Base-by-base conservation (phyloP, 1,140 invertebrate species). In the Hyphantria cunea region DNA sequence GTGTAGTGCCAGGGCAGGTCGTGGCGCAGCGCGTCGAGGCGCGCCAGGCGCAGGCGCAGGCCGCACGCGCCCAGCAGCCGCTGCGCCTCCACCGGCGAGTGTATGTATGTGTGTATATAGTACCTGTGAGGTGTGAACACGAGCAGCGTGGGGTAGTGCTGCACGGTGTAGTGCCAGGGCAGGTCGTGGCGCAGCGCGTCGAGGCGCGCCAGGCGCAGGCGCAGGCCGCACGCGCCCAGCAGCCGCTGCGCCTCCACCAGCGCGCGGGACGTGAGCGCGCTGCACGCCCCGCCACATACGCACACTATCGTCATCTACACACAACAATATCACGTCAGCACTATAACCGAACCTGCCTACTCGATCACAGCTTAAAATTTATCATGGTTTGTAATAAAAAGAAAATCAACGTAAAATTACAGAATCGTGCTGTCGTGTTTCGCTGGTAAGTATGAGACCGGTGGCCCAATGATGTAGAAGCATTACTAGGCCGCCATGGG, bases 1-100 rank as follows among this genome's bases (percentile, higher is more conserved):
- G 94, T 95, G 82, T 94, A 96, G 77, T 95, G 93, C 95, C 95
- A 96, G 2, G 95, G 95, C 53, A 97, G 89, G 89, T 96, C 95
- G 89, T 97, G 96, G 0, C 92, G 92, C 71, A 96, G 94, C 11
- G 94, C 95, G 89, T 97, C 95, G n/a, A 97, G 92, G 45, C 95
- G 92, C 10, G 93, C 93, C 74, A 96, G 94, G 44, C 84, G 70
- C 49, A 68, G 66, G 17, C 45, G 66, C 59, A 82, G 66, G n/a
- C 82, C 83, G 68, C 80, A 77, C 12, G n/a, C n/a, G n/a, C n/a
- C n/a, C n/a, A n/a, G n/a, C n/a, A n/a, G n/a, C n/a, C n/a, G n/a
- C n/a, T n/a, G n/a, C 11, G 76, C 84, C n/a, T 41, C 74, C 49
- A 65, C 31, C 52, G 82, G 86, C n/a, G 95, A 94, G 12, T 95